Conservation (phyloP, 2,797 vertebrate species). For the Dendrocincla tyrannina region DNA sequence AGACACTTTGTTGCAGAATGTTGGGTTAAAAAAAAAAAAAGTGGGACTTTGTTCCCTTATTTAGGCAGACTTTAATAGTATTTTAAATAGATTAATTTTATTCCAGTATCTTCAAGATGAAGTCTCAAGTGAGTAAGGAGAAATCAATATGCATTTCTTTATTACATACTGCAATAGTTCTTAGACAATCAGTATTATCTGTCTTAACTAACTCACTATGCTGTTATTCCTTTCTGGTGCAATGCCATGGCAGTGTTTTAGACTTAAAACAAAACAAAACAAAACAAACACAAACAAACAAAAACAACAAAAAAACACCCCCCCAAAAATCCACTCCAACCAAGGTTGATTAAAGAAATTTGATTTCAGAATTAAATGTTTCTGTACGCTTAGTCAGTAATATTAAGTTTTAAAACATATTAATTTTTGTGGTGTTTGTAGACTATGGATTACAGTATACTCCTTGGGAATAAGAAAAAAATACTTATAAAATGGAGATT, state of each 20-base stretch:
- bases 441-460: background rate
- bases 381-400: background rate
- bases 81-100: background rate
- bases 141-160: background rate
- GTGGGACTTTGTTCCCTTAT: background rate
- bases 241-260: background rate
- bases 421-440: background rate
- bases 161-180: background rate
- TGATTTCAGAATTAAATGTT: background rate
- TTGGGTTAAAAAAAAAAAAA: background rate
- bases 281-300: background rate
- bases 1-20: background rate
- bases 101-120: background rate
- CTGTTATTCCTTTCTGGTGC: background rate
- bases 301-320: too few relatives aligned
- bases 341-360: background rate
- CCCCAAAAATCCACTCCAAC: background rate
- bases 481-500: fast-evolving
- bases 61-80: background rate
- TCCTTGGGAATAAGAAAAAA: background rate
- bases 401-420: background rate
- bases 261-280: background rate
- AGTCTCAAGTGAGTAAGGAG: background rate
- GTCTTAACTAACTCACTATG: background rate
- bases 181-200: background rate